Evolutionary conservation across 2,888 invertebrate genomes (phyloP).

Genomic region (Drosophila pegasa): DNA sequence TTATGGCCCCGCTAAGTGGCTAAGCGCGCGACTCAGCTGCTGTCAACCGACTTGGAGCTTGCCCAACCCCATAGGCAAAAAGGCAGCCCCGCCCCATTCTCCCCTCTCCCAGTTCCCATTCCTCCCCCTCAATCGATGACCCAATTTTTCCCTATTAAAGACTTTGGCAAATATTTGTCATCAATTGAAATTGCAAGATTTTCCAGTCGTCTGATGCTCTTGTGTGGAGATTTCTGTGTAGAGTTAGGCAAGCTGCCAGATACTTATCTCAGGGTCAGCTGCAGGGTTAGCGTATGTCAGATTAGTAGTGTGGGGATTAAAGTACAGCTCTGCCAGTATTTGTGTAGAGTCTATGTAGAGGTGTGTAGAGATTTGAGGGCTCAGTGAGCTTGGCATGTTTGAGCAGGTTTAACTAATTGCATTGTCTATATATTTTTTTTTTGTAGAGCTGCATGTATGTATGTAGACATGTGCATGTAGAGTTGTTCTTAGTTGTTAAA

Average conservation of each 20-base stretch:
- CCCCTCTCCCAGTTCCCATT: too few species aligned
- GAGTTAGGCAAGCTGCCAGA: background rate
- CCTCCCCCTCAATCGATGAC: constrained; percentile 2
- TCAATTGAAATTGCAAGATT: background rate
- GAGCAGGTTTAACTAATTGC: too few species aligned
- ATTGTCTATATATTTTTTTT: background rate
- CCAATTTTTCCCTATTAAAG: constrained; percentile 18
- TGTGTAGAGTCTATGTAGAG: background rate
- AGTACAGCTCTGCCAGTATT: too few species aligned
- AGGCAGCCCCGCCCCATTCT: rapidly evolving
- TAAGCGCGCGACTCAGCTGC: constrained; percentile 15
- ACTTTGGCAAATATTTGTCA: constrained; percentile 2
- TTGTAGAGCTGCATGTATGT: background rate
- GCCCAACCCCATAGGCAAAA: background rate
- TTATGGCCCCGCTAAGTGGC: constrained; percentile 62
- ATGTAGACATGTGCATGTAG: background rate
- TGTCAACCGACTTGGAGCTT: constrained; percentile 35
- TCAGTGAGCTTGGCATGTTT: background rate
- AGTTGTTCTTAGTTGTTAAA: background rate
- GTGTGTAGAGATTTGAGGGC: background rate
- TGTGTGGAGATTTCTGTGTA: background rate
- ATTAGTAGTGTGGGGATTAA: background rate
- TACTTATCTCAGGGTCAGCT: background rate
- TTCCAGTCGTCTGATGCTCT: background rate
- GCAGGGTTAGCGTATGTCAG: too few species aligned